Conservation (phyloP, 2,888 invertebrate species). For the Nephrotoma flavescens region DNA sequence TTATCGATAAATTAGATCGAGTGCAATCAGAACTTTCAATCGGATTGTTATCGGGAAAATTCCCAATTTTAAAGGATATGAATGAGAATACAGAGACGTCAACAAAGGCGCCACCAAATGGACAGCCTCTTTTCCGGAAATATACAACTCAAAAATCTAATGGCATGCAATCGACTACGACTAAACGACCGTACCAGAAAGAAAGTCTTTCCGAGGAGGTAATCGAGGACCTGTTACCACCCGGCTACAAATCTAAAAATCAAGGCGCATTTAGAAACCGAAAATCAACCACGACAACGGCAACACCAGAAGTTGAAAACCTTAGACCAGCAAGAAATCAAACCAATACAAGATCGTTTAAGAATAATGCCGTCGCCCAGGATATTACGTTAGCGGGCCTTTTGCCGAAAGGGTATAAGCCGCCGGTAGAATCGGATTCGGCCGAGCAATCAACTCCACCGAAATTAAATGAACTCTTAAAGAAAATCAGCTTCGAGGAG, state of each 20-base stretch:
- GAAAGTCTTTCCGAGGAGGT: slow-evolving; percentile 38
- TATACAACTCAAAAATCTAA: slow-evolving; percentile 37
- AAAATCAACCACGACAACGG: slow-evolving; percentile 35
- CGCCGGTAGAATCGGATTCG: slow-evolving; percentile 27
- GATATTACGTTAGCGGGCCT: slow-evolving; percentile 34
- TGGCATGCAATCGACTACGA: slow-evolving; percentile 16
- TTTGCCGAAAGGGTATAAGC: slow-evolving; percentile 47
- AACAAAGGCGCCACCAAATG: slow-evolving; percentile 17
- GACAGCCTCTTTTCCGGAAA: slow-evolving; percentile 48
- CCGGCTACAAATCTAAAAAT: slow-evolving; percentile 43
- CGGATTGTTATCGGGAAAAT: slow-evolving; percentile 56
- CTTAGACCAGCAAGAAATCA: slow-evolving; percentile 17
- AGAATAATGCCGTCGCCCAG: slow-evolving; percentile 41
- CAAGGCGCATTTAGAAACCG: slow-evolving; percentile 36
- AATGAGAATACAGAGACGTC: slow-evolving; percentile 16
- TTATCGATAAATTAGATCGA: slow-evolving; percentile 71
- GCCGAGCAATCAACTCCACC: slow-evolving; percentile 15
- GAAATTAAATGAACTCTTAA: slow-evolving; percentile 23
- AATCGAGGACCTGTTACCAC: slow-evolving; percentile 40
- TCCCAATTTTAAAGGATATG: slow-evolving; percentile 53
- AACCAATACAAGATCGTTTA: slow-evolving; percentile 34
- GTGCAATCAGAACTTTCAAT: slow-evolving; percentile 74
- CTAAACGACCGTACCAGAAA: background rate
- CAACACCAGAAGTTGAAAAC: slow-evolving; percentile 19
- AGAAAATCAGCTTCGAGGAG: slow-evolving; percentile 26